phyloP scores from a whole-genome alignment of 2,888 invertebrate genomes.

The Pteria penguin region DNA sequence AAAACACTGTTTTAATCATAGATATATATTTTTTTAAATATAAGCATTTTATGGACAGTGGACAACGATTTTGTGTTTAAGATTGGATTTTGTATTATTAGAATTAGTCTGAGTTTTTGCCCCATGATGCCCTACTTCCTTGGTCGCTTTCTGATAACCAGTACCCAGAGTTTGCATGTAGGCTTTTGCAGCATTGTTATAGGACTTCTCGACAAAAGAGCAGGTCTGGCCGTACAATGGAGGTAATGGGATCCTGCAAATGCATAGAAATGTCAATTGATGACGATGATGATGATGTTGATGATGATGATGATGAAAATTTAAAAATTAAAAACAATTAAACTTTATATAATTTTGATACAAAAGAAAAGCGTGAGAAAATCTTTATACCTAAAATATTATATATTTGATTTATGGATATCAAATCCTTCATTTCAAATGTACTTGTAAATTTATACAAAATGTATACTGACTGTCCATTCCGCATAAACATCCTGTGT shows the following conservation, averaged over 20 bases:
- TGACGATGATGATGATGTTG: too few species aligned
- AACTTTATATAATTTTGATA: too few species aligned
- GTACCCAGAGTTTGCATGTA: not conserved
- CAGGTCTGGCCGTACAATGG: not conserved
- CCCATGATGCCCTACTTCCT: not conserved
- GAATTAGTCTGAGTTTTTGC: not conserved
- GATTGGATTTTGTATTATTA: not conserved
- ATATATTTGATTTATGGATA: too few species aligned
- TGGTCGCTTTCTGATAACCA: not conserved
- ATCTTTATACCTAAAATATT: too few species aligned
- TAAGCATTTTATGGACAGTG: not conserved
- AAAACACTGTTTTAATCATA: not conserved
- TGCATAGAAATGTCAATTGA: too few species aligned
- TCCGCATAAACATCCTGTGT: not conserved
- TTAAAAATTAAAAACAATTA: too few species aligned
- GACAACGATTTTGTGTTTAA: constrained; percentile 7
- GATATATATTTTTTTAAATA: too few species aligned
- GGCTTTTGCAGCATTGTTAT: not conserved
- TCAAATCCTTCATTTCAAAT: too few species aligned
- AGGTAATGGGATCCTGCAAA: not conserved
- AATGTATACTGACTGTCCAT: constrained; percentile 1
- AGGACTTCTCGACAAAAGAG: not conserved
- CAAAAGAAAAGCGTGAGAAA: too few species aligned
- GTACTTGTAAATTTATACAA: too few species aligned
- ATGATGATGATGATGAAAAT: too few species aligned